Percentiles rank a stretch among this genome's conserved stretches.
These are phyloP conservation scores for Ctenomys sociabilis DNA, from an alignment of 2,113 vertebrate species.

Conservation along the genomic window DNA sequence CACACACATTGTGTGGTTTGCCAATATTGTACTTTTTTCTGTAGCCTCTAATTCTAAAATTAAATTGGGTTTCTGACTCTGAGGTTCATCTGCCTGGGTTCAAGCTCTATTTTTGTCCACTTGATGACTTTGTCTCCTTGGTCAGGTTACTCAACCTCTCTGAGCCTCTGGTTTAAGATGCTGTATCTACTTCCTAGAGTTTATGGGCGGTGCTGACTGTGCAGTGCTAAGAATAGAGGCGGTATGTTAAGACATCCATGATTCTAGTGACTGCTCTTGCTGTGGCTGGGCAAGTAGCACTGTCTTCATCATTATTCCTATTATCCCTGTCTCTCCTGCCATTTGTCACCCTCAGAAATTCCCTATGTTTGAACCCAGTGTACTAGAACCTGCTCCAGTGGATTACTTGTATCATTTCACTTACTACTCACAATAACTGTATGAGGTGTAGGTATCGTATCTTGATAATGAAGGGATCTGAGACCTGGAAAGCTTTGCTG, in stretches of 20 bases:
- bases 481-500: not conserved
- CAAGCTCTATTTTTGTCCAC: slow-evolving; percentile 15
- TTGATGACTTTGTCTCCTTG: not conserved
- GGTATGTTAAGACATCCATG: not conserved
- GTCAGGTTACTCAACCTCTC: not conserved
- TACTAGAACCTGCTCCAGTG: not conserved
- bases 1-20: not conserved
- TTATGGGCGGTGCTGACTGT: not conserved
- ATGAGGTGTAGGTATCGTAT: not conserved
- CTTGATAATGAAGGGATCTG: not conserved
- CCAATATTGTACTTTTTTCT: not conserved
- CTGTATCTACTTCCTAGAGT: not conserved
- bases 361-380: not conserved
- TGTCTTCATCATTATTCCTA: not conserved
- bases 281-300: not conserved
- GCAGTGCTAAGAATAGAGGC: not conserved
- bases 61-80: not conserved
- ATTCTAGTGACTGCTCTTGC: not conserved
- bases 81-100: not conserved
- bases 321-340: not conserved
- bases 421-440: not conserved
- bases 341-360: not conserved
- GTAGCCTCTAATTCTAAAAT: not conserved
- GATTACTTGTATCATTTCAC: not conserved
- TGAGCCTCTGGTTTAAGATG: not conserved